phyloP scores from a whole-genome alignment of 2,888 invertebrate genomes.

The Apodemia mormo region DNA sequence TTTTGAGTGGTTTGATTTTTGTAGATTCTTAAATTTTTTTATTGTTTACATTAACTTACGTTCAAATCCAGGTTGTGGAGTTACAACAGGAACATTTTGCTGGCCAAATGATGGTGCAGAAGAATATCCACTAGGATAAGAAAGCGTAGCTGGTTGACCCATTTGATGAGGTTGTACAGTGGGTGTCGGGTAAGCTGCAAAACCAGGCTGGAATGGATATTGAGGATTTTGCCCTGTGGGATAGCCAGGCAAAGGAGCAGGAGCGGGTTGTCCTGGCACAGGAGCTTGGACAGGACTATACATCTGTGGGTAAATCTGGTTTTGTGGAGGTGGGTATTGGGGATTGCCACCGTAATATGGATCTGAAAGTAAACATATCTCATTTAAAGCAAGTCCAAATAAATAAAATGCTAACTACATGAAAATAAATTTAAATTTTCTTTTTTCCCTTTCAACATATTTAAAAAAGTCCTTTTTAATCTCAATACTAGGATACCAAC shows the following conservation, averaged over 20 bases:
- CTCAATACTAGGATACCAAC: too few species aligned
- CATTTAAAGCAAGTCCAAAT: too few species aligned
- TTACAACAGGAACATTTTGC: constrained; percentile 39
- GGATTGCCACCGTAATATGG: constrained; percentile 51
- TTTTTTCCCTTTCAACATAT: too few species aligned
- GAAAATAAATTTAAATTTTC: too few species aligned
- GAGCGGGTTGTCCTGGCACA: constrained; percentile 44
- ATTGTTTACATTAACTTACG: constrained; percentile 36
- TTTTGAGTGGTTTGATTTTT: too few species aligned
- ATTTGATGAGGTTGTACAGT: constrained; percentile 37
- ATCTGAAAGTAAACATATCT: constrained; percentile 48
- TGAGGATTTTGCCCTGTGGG: constrained; percentile 43
- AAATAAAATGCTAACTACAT: too few species aligned
- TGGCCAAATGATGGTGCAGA: constrained; percentile 36
- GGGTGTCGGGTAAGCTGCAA: constrained; percentile 41
- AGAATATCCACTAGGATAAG: constrained; percentile 49
- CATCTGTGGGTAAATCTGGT: constrained; percentile 61
- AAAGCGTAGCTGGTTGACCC: constrained; percentile 51
- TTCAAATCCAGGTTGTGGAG: constrained; percentile 37
- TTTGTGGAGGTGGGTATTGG: constrained; percentile 61
- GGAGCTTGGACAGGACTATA: constrained; percentile 57
- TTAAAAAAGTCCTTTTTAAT: too few species aligned
- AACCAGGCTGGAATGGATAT: constrained; percentile 47
- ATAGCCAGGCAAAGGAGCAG: constrained; percentile 41
- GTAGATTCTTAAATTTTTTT: background rate